Base-by-base conservation (phyloP, 2,888 invertebrate genomes). In the Noctua fimbriata region DNA sequence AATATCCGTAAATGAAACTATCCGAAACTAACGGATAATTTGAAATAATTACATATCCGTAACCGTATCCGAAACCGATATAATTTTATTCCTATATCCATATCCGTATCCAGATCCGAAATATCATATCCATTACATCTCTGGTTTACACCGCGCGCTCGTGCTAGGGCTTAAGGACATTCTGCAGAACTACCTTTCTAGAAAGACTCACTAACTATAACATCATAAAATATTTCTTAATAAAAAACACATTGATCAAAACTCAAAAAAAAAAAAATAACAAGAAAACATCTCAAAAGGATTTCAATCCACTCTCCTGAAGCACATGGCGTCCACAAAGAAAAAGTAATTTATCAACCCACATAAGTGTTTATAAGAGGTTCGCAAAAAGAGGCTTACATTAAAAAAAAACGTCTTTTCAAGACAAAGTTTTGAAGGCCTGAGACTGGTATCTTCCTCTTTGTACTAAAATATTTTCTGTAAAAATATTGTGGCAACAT, bases 281-380 rank as follows among this genome's bases (percentile, higher is more conserved):
- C 18, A 71, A 75, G 55, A 44, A 70, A 78, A 75, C 55, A 36
- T 58, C 44, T 77, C 66, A 73, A 86, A 83, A 81, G 63, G 76
- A 84, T 79, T 86, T 78, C 83, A 86, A 86, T 83, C 83, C 80
- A 85, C 87, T 83, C 76, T 52, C 41, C 5, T 18, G 14, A 70
- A 82, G 82, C 85, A 79, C 75, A 79, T 85, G 86, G 78, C 71
- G 67, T 41, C 21, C 69, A 81, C 75, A 77, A 84, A 82, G 79
- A 78, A 81, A 88, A 89, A 82, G 89, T 87, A 89, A 89, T 88
- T 83, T 83, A 88, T 88, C 89, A 87, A 79, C 76, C 79, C 28
- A 89, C 87, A 79, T 82, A 89, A 87, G 80, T 85, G 87, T 83
- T 87, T 88, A 69, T 82, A 88, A 83, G 78, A 82, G 74, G 58